Evolutionary conservation across 64 coral and sea anemone genomes (phyloP).

Genomic region (Cladopsammia gracilis): DNA sequence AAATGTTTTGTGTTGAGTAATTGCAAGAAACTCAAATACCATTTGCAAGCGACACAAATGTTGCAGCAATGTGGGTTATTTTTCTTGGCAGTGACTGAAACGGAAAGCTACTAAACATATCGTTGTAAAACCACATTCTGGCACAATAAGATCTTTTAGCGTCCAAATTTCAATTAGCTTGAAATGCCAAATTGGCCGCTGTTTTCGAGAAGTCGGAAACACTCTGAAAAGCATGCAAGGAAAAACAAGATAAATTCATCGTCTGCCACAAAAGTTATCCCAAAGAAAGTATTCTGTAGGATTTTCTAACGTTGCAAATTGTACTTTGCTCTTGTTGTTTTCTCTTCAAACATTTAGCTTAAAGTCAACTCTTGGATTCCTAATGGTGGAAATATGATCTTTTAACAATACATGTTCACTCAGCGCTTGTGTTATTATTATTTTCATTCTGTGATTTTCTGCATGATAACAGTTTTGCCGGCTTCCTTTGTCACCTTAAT

Average conservation of each 20-base stretch:
- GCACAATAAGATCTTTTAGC: background rate
- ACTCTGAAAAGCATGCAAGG: background rate
- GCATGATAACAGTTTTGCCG: constrained; percentile 28
- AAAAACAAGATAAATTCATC: background rate
- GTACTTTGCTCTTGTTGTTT: constrained; percentile 16
- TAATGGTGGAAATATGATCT: constrained; percentile 57
- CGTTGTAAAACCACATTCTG: constrained; percentile 35
- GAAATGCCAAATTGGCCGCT: background rate
- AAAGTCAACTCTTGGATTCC: constrained; percentile 8
- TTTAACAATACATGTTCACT: constrained; percentile 43
- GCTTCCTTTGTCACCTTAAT: constrained; percentile 24
- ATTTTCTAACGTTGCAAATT: background rate
- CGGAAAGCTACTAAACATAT: background rate
- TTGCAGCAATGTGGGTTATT: too few species aligned
- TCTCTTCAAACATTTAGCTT: constrained; percentile 39
- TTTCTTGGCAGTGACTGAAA: background rate
- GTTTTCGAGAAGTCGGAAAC: background rate
- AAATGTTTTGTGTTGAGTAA: background rate
- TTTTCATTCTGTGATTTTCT: constrained; percentile 40
- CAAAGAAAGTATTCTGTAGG: background rate
- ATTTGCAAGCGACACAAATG: too few species aligned
- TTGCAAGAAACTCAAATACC: background rate
- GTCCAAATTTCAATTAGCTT: constrained; percentile 42
- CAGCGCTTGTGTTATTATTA: constrained; percentile 28
- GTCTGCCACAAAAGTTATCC: background rate